phyloP scores from a whole-genome alignment of 2,888 invertebrate genomes.

The Parasteatoda lunata region DNA sequence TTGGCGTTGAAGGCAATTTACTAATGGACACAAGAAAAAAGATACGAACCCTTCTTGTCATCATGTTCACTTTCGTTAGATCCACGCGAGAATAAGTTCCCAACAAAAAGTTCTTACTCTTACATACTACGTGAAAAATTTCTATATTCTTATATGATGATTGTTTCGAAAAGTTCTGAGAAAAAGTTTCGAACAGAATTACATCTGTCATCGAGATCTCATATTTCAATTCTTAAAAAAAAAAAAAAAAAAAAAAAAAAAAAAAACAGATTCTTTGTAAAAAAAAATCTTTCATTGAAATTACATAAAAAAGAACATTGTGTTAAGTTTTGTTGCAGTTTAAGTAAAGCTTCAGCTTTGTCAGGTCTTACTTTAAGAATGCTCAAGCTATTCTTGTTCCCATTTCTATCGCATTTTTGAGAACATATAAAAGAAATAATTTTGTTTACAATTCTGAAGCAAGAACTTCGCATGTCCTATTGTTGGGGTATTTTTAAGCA shows the following conservation, averaged over 20 bases:
- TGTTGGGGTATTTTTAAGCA: too few relatives aligned
- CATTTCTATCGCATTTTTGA: too few relatives aligned
- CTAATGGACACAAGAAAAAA: slow-evolving; percentile 46
- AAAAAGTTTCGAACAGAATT: background rate
- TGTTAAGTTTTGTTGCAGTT: too few relatives aligned
- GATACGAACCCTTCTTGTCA: slow-evolving; percentile 39
- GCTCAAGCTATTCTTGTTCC: too few relatives aligned
- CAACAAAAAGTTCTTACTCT: slow-evolving; percentile 13
- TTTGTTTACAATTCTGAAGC: too few relatives aligned
- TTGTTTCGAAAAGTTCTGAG: background rate
- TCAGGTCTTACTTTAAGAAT: too few relatives aligned
- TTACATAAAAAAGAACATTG: too few relatives aligned
- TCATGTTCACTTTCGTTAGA: slow-evolving; percentile 22
- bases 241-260: background rate
- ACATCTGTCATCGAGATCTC: background rate
- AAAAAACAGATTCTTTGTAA: too few relatives aligned
- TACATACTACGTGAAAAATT: slow-evolving; percentile 29
- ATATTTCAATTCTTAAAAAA: background rate
- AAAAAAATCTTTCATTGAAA: too few relatives aligned
- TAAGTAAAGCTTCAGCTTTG: too few relatives aligned
- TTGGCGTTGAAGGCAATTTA: slow-evolving; percentile 53
- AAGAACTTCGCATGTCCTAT: too few relatives aligned
- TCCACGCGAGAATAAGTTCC: slow-evolving; percentile 31
- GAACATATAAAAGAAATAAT: too few relatives aligned
- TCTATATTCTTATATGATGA: background rate